A percentile compares a stretch with the other conserved stretches of the same genome.
Evolutionary conservation across 2,888 invertebrate species (phyloP).

Genomic region (Trichacis sp.): DNA sequence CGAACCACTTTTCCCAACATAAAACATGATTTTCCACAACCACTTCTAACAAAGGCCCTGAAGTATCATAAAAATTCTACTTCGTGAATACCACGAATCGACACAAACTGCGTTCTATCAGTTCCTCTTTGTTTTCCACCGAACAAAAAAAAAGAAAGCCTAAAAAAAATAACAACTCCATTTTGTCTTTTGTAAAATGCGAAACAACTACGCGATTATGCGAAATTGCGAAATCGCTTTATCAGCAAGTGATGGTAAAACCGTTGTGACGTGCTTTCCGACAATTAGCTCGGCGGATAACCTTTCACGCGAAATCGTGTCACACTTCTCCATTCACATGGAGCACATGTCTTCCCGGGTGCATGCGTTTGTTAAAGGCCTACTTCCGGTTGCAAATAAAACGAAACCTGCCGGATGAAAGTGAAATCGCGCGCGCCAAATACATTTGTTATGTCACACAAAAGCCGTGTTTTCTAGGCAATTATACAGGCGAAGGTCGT

Average conservation of each 20-base stretch:
- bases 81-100: too few relatives aligned
- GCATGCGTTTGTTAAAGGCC: slow-evolving; percentile 4
- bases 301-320: slow-evolving; percentile 8
- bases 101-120: too few relatives aligned
- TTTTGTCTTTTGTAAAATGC: not conserved
- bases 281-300: slow-evolving; percentile 5
- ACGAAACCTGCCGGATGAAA: slow-evolving; percentile 11
- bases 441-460: slow-evolving; percentile 1
- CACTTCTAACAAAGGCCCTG: too few relatives aligned
- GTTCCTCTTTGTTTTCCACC: too few relatives aligned
- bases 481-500: slow-evolving; percentile 2
- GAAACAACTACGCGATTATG: not conserved
- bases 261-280: not conserved
- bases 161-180: too few relatives aligned
- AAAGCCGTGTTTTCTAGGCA: slow-evolving; percentile 1
- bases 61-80: too few relatives aligned
- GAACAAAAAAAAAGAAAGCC: too few relatives aligned
- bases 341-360: slow-evolving; percentile 7
- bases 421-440: slow-evolving; percentile 6
- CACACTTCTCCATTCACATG: slow-evolving; percentile 12
- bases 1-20: not conserved
- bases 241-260: not conserved
- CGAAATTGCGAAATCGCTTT: not conserved
- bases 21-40: not conserved
- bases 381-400: slow-evolving; percentile 10